phyloP scores from a whole-genome alignment of 1,140 invertebrate species.

The Sipha flava region DNA sequence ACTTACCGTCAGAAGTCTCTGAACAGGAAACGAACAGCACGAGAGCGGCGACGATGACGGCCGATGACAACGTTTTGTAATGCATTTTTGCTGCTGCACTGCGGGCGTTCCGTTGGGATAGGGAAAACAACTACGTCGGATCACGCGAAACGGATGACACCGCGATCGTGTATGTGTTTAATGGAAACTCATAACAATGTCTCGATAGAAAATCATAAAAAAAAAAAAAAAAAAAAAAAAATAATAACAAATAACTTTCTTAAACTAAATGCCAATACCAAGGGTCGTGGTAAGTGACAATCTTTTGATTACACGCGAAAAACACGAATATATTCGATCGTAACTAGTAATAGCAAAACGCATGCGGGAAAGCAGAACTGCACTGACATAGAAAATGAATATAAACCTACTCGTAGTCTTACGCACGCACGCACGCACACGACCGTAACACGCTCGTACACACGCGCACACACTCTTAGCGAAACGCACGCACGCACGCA shows the following conservation, averaged over 20 bases:
- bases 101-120: background rate
- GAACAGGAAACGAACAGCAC: background rate
- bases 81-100: background rate
- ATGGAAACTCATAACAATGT: background rate
- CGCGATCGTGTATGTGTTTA: background rate
- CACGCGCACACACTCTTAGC: background rate
- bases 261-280: background rate
- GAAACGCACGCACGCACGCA: background rate
- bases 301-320: background rate
- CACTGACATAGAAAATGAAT: conserved; percentile 23
- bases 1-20: background rate
- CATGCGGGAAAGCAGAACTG: background rate
- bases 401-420: background rate
- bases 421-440: background rate
- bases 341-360: too few species aligned
- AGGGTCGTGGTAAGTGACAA: conserved; percentile 8
- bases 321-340: too few species aligned
- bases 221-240: background rate
- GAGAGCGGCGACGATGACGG: background rate
- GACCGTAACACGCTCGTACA: background rate
- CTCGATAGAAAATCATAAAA: background rate
- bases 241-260: too few species aligned
- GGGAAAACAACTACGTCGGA: background rate
- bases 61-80: background rate
- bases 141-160: background rate